Conservation (phyloP, 2,113 vertebrate species). For the Calidris pygmaea region DNA sequence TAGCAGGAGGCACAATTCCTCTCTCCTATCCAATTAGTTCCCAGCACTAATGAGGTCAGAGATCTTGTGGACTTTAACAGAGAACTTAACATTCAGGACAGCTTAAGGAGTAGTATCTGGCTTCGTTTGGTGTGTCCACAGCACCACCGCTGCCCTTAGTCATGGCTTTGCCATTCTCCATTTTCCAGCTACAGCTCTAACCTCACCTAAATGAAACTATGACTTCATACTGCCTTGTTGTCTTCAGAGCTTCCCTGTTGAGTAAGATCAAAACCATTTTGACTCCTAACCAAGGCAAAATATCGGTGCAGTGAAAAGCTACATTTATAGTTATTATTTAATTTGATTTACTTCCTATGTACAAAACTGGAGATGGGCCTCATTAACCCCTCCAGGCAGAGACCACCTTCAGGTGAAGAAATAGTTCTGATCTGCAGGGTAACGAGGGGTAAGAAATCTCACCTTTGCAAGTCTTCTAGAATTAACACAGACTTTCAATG, state of each 20-base stretch:
- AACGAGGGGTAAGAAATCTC: neutral
- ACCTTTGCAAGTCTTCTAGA: neutral
- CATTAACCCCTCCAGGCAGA: neutral
- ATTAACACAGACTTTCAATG: neutral
- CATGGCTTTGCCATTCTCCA: neutral
- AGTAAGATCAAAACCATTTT: neutral
- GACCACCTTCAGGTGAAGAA: neutral
- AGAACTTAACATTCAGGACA: neutral
- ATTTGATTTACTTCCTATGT: neutral
- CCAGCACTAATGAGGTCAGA: neutral
- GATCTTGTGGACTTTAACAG: neutral
- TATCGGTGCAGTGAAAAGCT: fast-evolving
- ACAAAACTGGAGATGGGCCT: neutral
- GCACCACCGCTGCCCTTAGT: neutral
- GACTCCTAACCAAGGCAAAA: neutral
- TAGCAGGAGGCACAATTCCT: neutral
- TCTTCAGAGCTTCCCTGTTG: neutral
- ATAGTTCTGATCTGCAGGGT: neutral
- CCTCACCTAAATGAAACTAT: neutral
- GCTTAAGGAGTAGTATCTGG: neutral
- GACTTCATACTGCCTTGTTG: neutral
- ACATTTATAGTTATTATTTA: neutral
- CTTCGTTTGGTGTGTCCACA: fast-evolving
- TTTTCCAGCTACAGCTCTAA: neutral
- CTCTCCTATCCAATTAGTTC: neutral